Evolutionary conservation across 1,140 invertebrate genomes (phyloP), one percentile per base, ranked within the genome.

Genomic region (Druon quercuslanigerum): DNA sequence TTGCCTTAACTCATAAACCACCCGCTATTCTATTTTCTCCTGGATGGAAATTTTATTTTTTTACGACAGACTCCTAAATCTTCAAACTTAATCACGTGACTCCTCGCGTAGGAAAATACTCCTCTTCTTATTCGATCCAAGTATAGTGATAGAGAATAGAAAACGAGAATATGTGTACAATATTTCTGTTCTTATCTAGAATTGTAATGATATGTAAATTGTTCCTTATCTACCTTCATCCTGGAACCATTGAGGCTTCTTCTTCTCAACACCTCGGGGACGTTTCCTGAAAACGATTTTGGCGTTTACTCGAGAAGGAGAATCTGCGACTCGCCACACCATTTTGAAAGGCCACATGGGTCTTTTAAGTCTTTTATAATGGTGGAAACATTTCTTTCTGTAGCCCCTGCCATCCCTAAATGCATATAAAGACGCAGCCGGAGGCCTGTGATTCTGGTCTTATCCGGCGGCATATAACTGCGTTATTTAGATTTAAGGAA

Each of bases 1-100:
- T 74, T 71, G 74, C 75, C 73, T 78, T 79, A 81, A 79, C 79
- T 79, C 82, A 82, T 84, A 85, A 87, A 86, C 84, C 82, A 82
- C 16, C 76, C 75, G 76, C 76, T 86, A 87, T 86, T 86, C 86
- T 85, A 86, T 86, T 86, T 85, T 73, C 72, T 84, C 73, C 73
- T 72, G 71, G 80, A 85, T 84, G 83, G 84, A 86, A 33, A 86
- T 85, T 82, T 77, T 77, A 78, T 83, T 86, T 85, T 83, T 82
- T 77, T 84, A n/a, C 54, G 12, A 73, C 20, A 52, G 57, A 83
- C 73, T n/a, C 77, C 81, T 85, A 85, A 82, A 83, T 83, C 80
- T 83, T 74, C 75, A 71, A 71, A 66, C 25, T 66, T 66, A 66
- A 66, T 66, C 60, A 66, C 60, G 25, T 66, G 40, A 40, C 60